Evolutionary conservation across 2,888 invertebrate species (phyloP), one percentile per base, ranked within the genome.

Genomic region (Apantesis nais): DNA sequence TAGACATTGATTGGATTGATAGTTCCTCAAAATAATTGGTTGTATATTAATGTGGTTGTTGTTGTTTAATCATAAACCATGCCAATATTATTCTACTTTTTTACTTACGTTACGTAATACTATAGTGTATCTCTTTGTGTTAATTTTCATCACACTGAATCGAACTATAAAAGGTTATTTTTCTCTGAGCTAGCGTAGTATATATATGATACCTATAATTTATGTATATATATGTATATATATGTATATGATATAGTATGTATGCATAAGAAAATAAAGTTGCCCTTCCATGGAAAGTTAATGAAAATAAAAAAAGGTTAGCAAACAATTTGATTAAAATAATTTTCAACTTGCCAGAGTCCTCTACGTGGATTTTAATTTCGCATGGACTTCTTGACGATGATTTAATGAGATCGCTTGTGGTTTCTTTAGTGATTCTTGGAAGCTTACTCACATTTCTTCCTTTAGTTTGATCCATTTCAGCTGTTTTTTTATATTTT

Each of bases 321-420:
- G 16, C 12, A 16, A 58, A 58, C 16, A n/a, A n/a, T n/a, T n/a
- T n/a, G 14, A 58, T 29, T 58, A 29, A 29, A 58, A 29, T 29
- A 58, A 14, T 29, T 58, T 29, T 16, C 7, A 52, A 52, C 22
- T 65, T 62, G n/a, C 68, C 55, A 55, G 62, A 62, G 55, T 62
- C 52, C 55, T 34, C 52, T 34, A 37, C 16, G n/a, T 14, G 16
- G n/a, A 37, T 2, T 14, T 9, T 55, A 9, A 37, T 55, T 37
- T 37, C 55, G 25, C 34, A n/a, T 16, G 52, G 37, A 66, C 37
- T 65, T 16, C 52, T 66, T 29, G 58, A 58, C 7, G 29, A 1
- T 29, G 58, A 58, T 58, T 58, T 29, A 58, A 58, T 14, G 8
- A 58, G 29, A 16, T 25, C 37, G 9, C 11, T 52, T 55, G 65